phyloP scores from a whole-genome alignment of 2,113 vertebrate species.

The Trinectes maculatus region DNA sequence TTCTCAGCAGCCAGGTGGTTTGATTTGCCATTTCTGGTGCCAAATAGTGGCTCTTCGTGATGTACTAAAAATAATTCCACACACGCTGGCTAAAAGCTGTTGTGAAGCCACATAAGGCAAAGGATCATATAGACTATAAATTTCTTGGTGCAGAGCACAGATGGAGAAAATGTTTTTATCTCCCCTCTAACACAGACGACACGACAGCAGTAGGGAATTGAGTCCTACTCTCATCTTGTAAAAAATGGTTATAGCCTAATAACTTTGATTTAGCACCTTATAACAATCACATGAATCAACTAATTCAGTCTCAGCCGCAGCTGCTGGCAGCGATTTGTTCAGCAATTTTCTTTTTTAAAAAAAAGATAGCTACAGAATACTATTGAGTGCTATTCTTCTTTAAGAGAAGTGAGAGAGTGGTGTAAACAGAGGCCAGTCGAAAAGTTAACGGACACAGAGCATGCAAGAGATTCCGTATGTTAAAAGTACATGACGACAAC shows the following conservation, averaged over 20 bases:
- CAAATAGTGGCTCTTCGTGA: background rate
- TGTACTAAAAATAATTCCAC: conserved; percentile 20
- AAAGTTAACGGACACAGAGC: no score
- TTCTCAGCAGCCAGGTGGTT: conserved; percentile 8
- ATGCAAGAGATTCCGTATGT: no score
- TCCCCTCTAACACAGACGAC: conserved; percentile 28
- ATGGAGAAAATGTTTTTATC: conserved; percentile 58
- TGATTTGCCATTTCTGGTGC: conserved; percentile 10
- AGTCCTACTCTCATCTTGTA: conserved; percentile 48
- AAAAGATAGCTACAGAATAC: conserved; percentile 54
- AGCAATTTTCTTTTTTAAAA: conserved; percentile 68
- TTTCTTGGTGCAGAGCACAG: conserved; percentile 22
- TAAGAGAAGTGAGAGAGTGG: conserved; percentile 8
- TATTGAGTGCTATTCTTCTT: conserved; percentile 15
- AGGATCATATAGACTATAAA: conserved; percentile 37
- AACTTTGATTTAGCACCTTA: conserved; percentile 72
- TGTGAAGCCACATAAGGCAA: conserved; percentile 25
- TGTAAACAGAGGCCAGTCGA: conserved; percentile 9
- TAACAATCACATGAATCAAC: conserved; percentile 71
- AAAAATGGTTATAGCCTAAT: conserved; percentile 71
- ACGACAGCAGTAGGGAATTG: conserved; percentile 16
- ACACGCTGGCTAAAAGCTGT: conserved; percentile 18
- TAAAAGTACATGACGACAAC: no score
- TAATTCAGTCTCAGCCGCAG: conserved; percentile 43
- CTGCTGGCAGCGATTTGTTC: conserved; percentile 48